Conservation (phyloP, 2,888 invertebrate species). For the Agriopis aurantiaria region DNA sequence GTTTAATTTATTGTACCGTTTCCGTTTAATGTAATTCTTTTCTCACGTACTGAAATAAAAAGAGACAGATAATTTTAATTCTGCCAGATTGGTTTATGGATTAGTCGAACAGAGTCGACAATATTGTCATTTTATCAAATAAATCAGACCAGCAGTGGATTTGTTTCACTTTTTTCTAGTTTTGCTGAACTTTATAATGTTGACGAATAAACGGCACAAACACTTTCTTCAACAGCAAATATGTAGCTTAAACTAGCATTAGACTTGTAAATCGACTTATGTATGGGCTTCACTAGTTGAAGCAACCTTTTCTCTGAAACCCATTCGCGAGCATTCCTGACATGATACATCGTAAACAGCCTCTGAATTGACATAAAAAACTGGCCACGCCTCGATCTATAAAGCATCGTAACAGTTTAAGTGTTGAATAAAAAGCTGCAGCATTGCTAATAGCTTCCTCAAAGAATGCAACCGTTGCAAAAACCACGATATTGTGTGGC, state of each 20-base stretch:
- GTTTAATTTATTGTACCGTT: too few species aligned
- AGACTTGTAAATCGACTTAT: conserved; percentile 45
- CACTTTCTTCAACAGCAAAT: conserved; percentile 37
- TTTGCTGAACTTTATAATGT: conserved; percentile 32
- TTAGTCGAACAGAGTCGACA: too few species aligned
- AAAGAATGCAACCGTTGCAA: conserved; percentile 46
- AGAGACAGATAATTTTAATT: too few species aligned
- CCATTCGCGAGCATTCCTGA: conserved; percentile 63
- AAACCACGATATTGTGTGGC: conserved; percentile 29
- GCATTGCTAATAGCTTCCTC: conserved; percentile 59
- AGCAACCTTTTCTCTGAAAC: conserved; percentile 43
- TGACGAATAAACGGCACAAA: conserved; percentile 32
- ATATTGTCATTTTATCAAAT: conserved; percentile 31
- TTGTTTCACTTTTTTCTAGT: conserved; percentile 29
- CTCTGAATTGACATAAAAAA: conserved; percentile 61
- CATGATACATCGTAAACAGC: conserved; percentile 57
- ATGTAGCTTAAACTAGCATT: conserved; percentile 39
- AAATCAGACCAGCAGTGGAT: conserved; percentile 39
- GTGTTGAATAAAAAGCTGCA: conserved; percentile 57
- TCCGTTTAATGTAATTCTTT: too few species aligned
- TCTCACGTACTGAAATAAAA: too few species aligned
- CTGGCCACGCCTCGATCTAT: conserved; percentile 59
- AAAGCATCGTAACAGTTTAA: conserved; percentile 60
- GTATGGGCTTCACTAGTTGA: conserved; percentile 37
- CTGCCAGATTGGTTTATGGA: too few species aligned